Percentiles rank a stretch among this genome's conserved stretches.
phyloP scores from a whole-genome alignment of 2,113 vertebrate genomes.

The Protobothrops mucrosquamatus region DNA sequence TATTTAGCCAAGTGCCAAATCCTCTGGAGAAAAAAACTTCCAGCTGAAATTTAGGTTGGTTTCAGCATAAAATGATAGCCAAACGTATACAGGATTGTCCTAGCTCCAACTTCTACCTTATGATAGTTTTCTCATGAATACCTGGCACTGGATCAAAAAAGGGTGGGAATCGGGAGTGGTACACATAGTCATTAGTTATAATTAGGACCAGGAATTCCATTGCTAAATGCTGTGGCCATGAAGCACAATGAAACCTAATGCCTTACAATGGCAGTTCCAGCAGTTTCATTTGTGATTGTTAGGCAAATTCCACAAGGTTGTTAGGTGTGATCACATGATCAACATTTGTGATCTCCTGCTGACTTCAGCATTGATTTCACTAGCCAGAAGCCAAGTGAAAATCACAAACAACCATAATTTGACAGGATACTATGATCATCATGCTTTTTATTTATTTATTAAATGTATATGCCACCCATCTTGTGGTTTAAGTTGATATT shows the following conservation, averaged over 20 bases:
- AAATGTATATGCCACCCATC: background rate
- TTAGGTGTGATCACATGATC: background rate
- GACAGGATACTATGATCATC: background rate
- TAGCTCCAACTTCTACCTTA: background rate
- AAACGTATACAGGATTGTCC: background rate
- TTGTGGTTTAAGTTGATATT: background rate
- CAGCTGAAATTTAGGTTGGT: background rate
- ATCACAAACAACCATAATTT: background rate
- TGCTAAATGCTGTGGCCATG: background rate
- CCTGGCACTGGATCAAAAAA: background rate
- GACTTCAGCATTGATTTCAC: background rate
- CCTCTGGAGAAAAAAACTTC: background rate
- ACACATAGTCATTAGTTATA: background rate
- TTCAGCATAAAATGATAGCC: background rate
- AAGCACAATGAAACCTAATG: background rate
- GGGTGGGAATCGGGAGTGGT: background rate
- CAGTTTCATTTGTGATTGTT: background rate
- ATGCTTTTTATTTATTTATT: background rate
- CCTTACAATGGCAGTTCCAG: background rate
- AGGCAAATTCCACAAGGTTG: background rate
- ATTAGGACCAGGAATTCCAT: background rate
- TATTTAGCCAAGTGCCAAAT: background rate
- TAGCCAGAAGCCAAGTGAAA: background rate
- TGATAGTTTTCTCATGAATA: background rate
- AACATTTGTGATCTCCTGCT: background rate